These are phyloP conservation scores for Leptocoma aspasia DNA, from an alignment of 2,113 vertebrate genomes.

Conservation along the genomic window DNA sequence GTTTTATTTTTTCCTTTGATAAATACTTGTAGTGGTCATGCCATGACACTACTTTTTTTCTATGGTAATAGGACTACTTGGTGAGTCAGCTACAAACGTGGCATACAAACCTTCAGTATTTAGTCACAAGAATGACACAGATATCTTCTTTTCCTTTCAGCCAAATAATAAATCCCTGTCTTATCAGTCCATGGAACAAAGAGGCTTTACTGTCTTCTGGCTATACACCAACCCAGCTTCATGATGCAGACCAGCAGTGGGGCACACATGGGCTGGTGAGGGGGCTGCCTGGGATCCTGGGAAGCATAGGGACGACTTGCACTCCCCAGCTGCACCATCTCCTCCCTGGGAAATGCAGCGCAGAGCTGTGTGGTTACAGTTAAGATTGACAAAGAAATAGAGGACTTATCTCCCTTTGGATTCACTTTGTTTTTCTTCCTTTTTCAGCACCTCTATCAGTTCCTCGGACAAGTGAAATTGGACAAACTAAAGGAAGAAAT, in stretches of 20 bases:
- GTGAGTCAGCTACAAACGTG: not conserved
- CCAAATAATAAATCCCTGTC: not conserved
- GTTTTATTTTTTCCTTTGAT: not conserved
- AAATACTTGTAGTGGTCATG: not conserved
- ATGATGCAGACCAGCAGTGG: not conserved
- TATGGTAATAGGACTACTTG: not conserved
- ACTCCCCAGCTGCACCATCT: accelerated
- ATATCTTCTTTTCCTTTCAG: not conserved
- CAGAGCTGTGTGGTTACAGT: not conserved
- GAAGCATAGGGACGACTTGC: not conserved
- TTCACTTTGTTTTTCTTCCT: not conserved
- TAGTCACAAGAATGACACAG: not conserved
- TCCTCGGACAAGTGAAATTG: not conserved
- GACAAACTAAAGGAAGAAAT: not conserved
- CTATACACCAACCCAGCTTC: not conserved
- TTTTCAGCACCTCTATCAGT: not conserved
- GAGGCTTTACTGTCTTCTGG: not conserved
- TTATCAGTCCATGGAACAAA: not conserved
- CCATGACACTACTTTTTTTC: not conserved
- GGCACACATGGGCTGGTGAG: not conserved
- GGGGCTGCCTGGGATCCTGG: too few species aligned
- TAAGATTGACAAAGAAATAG: not conserved
- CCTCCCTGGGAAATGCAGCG: not conserved
- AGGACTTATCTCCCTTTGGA: not conserved
- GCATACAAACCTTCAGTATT: not conserved